Evolutionary conservation across 2,797 vertebrate genomes (phyloP), one percentile per base, ranked within the genome.

Genomic region (Rhynchotus rufescens): DNA sequence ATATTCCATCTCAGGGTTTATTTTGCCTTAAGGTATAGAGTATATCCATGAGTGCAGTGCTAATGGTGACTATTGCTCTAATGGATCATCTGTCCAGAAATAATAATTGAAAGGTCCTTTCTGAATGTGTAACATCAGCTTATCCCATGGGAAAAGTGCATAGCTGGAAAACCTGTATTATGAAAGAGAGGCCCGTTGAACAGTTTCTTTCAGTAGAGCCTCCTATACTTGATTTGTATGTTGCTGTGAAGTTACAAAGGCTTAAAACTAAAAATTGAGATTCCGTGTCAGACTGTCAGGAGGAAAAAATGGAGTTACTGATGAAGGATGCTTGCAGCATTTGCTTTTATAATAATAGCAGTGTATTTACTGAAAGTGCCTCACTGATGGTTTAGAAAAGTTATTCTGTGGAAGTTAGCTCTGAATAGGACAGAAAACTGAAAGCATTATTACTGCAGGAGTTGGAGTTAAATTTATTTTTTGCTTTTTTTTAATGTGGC

Each of bases 21-120:
- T 91, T 92, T 91, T 95, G 80, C 67, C 66, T 80, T 72, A 73
- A 80, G 78, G 51, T 91, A 66, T 15, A 73, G 51, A 65, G 8
- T 75, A 9, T 47, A 74, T 88, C 61, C 1, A 0, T 80, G 66
- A 89, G 30, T 92, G 67, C 26, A 83, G 32, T 66, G 49, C 69
- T 88, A 69, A 79, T 69, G 75, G 67, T 85, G 40, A 79, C 17
- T 86, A 60, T 86, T 89, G n/a, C 52, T 83, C 49, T 86, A 93
- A 92, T 65, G 61, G 68, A 89, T 94, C 64, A 73, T 87, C 89
- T 89, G 57, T 95, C 83, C 49, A 86, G 61, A 94, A 92, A 82
- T 85, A 86, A 65, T 80, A 88, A 90, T 85, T 80, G 85, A 91
- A 90, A 92, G 64, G 64, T 73, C 65, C 47, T 85, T 88, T 73